phyloP scores from a whole-genome alignment of 2,113 vertebrate species.

The Malurus alboscapulatus region DNA sequence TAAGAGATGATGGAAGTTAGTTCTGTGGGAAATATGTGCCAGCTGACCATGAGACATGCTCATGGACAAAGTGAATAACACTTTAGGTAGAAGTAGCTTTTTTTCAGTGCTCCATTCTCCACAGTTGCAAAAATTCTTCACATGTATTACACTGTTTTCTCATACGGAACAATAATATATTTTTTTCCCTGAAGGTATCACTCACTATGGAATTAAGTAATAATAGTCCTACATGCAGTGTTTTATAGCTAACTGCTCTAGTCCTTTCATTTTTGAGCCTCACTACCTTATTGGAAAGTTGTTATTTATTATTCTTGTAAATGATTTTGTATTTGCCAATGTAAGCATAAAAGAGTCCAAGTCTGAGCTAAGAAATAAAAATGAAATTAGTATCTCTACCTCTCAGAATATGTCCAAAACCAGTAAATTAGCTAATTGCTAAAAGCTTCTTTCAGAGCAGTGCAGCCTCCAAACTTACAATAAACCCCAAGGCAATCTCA shows the following conservation, averaged over 20 bases:
- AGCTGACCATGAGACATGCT: not conserved
- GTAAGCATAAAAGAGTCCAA: not conserved
- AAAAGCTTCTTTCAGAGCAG: not conserved
- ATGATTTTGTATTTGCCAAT: not conserved
- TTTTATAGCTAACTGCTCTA: not conserved
- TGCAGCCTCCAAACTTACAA: not conserved
- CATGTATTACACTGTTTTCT: not conserved
- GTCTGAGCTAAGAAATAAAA: not conserved
- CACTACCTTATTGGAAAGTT: conserved; percentile 5
- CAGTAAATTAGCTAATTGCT: conserved; percentile 16
- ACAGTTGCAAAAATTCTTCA: not conserved
- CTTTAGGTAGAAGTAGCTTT: not conserved
- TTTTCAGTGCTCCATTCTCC: not conserved
- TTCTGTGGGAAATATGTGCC: not conserved
- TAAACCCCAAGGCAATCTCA: not conserved
- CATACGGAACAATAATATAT: not conserved
- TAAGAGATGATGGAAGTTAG: not conserved
- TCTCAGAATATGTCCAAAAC: not conserved
- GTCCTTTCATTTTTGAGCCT: not conserved
- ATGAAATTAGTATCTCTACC: not conserved
- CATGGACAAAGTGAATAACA: not conserved
- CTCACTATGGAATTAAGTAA: not conserved
- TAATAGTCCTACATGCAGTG: not conserved
- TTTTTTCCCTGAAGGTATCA: not conserved
- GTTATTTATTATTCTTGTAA: conserved; percentile 8